Evolutionary conservation across 2,113 vertebrate species (phyloP).

Genomic region (Phrynosoma blainvillii): DNA sequence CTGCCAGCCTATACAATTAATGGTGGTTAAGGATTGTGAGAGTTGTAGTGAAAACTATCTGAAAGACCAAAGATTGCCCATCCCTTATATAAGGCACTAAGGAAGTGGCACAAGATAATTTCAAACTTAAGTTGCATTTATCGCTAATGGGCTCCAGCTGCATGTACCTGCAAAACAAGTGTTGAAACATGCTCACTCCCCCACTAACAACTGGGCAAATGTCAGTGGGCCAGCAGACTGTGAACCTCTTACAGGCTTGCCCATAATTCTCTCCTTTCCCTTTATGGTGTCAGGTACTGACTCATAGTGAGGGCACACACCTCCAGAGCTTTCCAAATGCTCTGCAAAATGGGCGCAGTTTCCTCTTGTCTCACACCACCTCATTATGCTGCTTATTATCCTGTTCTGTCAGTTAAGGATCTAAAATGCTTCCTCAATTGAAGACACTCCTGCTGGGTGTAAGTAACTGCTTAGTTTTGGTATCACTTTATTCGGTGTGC

Average conservation of each 20-base stretch:
- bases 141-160: not conserved
- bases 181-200: not conserved
- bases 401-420: conserved; percentile 5
- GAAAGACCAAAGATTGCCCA: too few species aligned
- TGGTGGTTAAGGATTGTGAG: too few species aligned
- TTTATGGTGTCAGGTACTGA: not conserved
- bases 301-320: not conserved
- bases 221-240: not conserved
- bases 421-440: conserved; percentile 9
- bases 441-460: conserved; percentile 5
- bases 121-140: not conserved
- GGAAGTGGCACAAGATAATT: not conserved
- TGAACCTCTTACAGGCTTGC: not conserved
- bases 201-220: not conserved
- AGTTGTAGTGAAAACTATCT: not conserved
- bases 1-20: too few species aligned
- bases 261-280: not conserved
- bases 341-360: not conserved
- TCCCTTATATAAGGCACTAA: too few species aligned
- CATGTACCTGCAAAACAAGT: not conserved
- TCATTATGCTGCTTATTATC: conserved; percentile 1
- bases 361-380: not conserved
- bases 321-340: not conserved
- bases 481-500: not conserved
- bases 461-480: conserved; percentile 1